A percentile compares a stretch with the other conserved stretches of the same genome.
phyloP scores from a whole-genome alignment of 2,888 invertebrate genomes.

The Siphlonurus alternatus region DNA sequence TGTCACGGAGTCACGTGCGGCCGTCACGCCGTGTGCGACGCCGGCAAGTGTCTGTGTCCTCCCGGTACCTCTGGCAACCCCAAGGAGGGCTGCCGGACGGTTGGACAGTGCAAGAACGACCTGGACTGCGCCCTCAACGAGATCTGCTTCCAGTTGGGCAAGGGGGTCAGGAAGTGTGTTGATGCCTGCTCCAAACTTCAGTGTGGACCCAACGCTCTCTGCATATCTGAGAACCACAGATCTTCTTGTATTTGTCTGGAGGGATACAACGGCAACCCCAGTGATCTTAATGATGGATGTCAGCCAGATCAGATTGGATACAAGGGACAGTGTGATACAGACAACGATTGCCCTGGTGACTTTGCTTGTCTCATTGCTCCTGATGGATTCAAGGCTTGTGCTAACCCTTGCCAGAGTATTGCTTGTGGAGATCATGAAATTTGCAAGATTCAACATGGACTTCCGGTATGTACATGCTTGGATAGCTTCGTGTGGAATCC shows the following conservation, averaged over 20 bases:
- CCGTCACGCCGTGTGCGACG: constrained; percentile 62
- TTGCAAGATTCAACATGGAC: constrained; percentile 50
- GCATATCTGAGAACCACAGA: constrained; percentile 66
- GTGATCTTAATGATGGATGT: constrained; percentile 61
- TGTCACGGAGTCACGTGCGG: constrained; percentile 65
- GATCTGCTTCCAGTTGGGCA: constrained; percentile 74
- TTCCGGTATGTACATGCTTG: constrained; percentile 63
- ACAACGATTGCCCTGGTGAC: constrained; percentile 54
- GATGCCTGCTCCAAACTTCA: constrained; percentile 76
- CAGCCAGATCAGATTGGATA: constrained; percentile 44
- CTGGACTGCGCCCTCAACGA: constrained; percentile 66
- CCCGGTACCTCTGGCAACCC: constrained; percentile 63
- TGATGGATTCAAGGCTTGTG: constrained; percentile 47
- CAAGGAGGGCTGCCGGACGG: constrained; percentile 48
- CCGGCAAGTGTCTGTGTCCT: constrained; percentile 62
- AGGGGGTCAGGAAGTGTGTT: constrained; percentile 62
- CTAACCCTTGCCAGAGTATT: constrained; percentile 61
- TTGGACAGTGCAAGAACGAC: constrained; percentile 64
- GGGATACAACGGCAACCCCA: constrained; percentile 66
- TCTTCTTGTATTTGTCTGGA: constrained; percentile 75
- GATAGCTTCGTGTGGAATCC: constrained; percentile 71
- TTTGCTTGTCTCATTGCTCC: constrained; percentile 48
- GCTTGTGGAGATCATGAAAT: constrained; percentile 70
- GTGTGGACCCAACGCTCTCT: constrained; percentile 79
- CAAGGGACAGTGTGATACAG: constrained; percentile 43